Evolutionary conservation across 1,140 invertebrate genomes (phyloP), one percentile per base, ranked within the genome.

Genomic region (Hylaeus volcanicus): DNA sequence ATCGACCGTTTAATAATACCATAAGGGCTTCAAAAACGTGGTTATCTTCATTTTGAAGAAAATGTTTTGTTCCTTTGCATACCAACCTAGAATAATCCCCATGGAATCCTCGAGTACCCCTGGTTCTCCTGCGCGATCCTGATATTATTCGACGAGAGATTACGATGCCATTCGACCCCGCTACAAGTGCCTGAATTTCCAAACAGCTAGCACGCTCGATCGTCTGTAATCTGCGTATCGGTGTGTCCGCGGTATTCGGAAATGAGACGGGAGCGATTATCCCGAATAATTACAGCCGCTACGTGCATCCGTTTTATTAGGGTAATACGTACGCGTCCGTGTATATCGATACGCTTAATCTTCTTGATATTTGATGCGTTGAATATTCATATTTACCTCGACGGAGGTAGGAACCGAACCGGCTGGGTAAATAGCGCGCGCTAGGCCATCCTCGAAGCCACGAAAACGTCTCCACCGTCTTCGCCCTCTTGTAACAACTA

Each of bases 201-300:
- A 12, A 68, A 43, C 74, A 51, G 14, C 65, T 9, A 68, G 61
- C 45, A 39, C 12, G 6, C 39, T 11, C 75, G 74, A 76, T 76
- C 41, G 43, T 43, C 56, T 51, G 58, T 79, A 79, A 79, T 74
- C 71, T 4, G 43, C 70, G 51, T 14, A 53, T 45, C 41, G 3
- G 61, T 73, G 66, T 63, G 48, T 15, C 69, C 41, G 5, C 60
- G 51, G 51, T 48, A 45, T 15, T 58, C 51, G 61, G 48, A 74
- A 74, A 74, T 64, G 71, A 79, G 77, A 74, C 77, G 77, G 61
- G 43, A 43, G 61, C 77, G 77, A 79, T 79, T 79, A 79, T 74
- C 77, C 61, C 48, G 77, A 79, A 73, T 79, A 79, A 79, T 79
- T 79, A 74, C n/a, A 64, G 26, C 56, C 56, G 55, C 37, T 71